A percentile compares a stretch with the other conserved stretches of the same genome.
Conservation (phyloP, 2,888 invertebrate genomes). For the Cephonodes hylas region DNA sequence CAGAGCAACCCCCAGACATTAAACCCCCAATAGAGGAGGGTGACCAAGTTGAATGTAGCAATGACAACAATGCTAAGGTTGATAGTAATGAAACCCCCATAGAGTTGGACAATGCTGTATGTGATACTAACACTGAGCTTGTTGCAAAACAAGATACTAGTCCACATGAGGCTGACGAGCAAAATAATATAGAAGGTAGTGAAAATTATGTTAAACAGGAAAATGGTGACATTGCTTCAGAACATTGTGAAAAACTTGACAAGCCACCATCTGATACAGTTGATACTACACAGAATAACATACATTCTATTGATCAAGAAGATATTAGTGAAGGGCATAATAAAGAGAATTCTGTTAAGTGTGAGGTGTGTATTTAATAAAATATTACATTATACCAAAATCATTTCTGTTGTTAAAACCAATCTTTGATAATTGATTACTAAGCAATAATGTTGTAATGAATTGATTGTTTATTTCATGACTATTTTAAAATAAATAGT, state of each 20-base stretch:
- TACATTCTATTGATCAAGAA: slow-evolving; percentile 31
- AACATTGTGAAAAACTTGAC: slow-evolving; percentile 43
- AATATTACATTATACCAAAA: too few species aligned
- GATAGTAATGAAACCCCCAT: neutral
- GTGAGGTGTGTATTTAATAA: neutral
- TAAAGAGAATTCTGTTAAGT: slow-evolving; percentile 23
- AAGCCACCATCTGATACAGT: slow-evolving; percentile 39
- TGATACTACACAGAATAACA: slow-evolving; percentile 33
- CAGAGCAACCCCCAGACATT: neutral
- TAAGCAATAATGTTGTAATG: too few species aligned
- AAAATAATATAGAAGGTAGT: slow-evolving; percentile 20
- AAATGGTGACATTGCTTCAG: slow-evolving; percentile 32
- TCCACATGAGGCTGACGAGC: slow-evolving; percentile 15
- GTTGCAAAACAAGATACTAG: neutral
- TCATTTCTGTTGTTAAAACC: too few species aligned
- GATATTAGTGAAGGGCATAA: slow-evolving; percentile 23
- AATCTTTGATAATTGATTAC: too few species aligned
- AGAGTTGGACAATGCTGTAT: neutral
- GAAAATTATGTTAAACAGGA: slow-evolving; percentile 22
- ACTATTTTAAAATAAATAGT: neutral
- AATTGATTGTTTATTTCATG: too few species aligned
- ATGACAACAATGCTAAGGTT: neutral
- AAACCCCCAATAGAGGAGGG: neutral
- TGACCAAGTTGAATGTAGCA: neutral
- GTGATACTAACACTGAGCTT: neutral